Evolutionary conservation across 2,888 invertebrate genomes (phyloP), one percentile per base, ranked within the genome.

Genomic region (Galeopsomyia nigrocyanea): DNA sequence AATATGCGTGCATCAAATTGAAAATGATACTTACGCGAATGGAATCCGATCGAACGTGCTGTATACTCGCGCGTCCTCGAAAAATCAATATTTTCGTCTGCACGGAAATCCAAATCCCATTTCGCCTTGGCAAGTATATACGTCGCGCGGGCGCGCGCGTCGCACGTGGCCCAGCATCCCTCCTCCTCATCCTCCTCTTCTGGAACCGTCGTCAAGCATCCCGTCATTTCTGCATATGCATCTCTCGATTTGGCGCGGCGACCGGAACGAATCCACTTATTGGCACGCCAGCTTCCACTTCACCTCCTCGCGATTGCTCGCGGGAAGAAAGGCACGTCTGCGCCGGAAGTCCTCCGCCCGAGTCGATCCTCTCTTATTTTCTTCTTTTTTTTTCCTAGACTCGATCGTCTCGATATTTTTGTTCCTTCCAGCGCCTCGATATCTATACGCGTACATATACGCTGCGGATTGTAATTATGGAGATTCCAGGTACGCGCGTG

Each of bases 181-280:
- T 39, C 7, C 39, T n/a, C 50, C 16, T 65, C 65, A n/a, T 47
- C 46, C 31, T 31, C 55, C 50, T 17, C 47, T 19, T 60, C 26
- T 22, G 14, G 10, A 31, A 17, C n/a, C 64, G 51, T 47, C 64
- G n/a, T 26, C 56, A 31, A 57, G 62, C 31, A 49, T 70, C 70
- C 74, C 65, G 72, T 74, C 75, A 74, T 78, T 74, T 76, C 74
- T 72, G 70, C 73, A 74, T 76, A 69, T 75, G 76, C 71, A 76
- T 73, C 66, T 74, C 39, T n/a, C 17, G 39, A 46, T 7, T n/a
- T 39, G 51, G 61, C 65, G 74, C 71, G 61, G 70, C 71, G 61
- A 76, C 64, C 61, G 68, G 71, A 77, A 77, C 73, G 76, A 78
- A 78, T 77, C 77, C 78, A 79, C 78, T 78, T 79, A 78, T 76